phyloP scores from a whole-genome alignment of 2,888 invertebrate species.

The Tenthredo scrophulariae region DNA sequence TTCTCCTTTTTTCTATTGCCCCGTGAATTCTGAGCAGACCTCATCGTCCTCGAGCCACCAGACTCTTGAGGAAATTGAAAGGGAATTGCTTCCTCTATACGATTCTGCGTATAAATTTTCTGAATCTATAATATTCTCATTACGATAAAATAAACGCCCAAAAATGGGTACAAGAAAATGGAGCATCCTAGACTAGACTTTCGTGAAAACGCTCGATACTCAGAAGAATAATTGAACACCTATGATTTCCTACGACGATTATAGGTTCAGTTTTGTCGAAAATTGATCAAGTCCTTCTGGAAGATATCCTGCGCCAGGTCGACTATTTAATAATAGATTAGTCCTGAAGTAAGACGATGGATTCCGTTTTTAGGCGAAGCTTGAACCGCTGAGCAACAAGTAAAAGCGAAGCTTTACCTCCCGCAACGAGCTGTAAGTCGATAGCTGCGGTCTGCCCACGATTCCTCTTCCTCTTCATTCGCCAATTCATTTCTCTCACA shows the following conservation, averaged over 20 bases:
- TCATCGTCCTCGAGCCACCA: background rate
- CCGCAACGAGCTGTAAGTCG: background rate
- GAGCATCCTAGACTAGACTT: background rate
- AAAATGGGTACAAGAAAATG: background rate
- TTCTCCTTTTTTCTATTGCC: background rate
- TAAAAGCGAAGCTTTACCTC: constrained; percentile 29
- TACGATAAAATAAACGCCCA: background rate
- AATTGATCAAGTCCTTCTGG: background rate
- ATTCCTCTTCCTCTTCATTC: constrained; percentile 25
- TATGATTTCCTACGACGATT: too few species aligned
- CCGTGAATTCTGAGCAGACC: constrained; percentile 6
- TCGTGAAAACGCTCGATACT: background rate
- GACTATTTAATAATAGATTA: background rate
- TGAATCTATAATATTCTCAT: background rate
- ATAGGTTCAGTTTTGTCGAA: background rate
- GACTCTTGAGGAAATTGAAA: constrained; percentile 5
- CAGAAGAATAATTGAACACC: too few species aligned
- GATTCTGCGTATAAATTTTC: background rate
- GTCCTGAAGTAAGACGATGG: background rate
- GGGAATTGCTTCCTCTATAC: constrained; percentile 24
- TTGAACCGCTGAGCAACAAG: constrained; percentile 35
- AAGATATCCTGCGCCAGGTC: background rate
- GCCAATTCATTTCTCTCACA: background rate
- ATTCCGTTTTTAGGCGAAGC: background rate
- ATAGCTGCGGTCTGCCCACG: background rate